These are phyloP conservation scores for Sebastes schlegelii DNA, from an alignment of 2,113 vertebrate genomes.

Conservation along the genomic window DNA sequence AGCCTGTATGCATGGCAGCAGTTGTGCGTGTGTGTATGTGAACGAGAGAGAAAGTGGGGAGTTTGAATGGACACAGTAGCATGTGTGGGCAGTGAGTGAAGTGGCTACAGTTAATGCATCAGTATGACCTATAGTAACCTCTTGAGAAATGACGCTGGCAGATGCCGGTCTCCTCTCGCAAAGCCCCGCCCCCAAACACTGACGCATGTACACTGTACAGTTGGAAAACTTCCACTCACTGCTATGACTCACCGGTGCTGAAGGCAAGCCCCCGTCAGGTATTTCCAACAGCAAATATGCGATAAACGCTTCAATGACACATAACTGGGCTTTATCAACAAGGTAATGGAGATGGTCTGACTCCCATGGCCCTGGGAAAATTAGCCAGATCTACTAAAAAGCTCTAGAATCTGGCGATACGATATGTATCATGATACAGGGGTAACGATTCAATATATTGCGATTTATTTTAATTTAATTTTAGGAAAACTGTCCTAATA, in stretches of 20 bases:
- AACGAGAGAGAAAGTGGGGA: not conserved
- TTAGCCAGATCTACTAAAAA: no score
- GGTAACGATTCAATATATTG: no score
- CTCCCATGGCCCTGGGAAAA: no score
- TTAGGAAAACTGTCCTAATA: no score
- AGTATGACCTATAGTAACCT: constrained; percentile 27
- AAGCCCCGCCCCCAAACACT: constrained; percentile 33
- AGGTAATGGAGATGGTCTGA: not conserved
- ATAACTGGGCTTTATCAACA: not conserved
- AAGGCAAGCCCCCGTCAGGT: not conserved
- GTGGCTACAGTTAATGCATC: constrained; percentile 16
- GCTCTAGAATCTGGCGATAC: no score
- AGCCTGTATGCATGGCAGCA: not conserved
- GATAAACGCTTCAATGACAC: constrained; percentile 1
- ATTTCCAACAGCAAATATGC: not conserved
- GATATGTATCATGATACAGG: no score
- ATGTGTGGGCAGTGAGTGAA: constrained; percentile 5
- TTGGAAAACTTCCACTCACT: constrained; percentile 13
- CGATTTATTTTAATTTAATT: no score
- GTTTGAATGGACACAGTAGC: not conserved
- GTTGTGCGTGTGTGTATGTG: not conserved
- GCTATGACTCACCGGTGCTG: not conserved
- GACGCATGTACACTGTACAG: constrained; percentile 10
- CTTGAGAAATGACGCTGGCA: not conserved
- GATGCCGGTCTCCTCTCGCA: not conserved